Conservation (phyloP, 30 jellyfish, hydroid and myxozoan genomes). For the Aurelia aurita complex sp. Pacific region DNA sequence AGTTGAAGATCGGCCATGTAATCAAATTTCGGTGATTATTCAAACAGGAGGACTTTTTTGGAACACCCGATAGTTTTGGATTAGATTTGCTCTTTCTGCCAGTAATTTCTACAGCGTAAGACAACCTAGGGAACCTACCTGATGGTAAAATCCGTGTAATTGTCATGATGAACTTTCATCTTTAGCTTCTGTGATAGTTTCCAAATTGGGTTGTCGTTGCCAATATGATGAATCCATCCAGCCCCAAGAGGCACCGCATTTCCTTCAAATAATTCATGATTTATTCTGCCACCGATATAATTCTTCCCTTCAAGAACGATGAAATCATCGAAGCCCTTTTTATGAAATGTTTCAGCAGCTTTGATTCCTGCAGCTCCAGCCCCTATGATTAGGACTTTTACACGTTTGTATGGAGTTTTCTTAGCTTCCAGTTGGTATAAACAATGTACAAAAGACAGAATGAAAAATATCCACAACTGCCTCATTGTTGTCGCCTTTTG, state of each 20-base stretch:
- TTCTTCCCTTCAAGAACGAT: conserved; percentile 71
- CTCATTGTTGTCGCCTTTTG: too few relatives aligned
- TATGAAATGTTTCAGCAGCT: conserved; percentile 66
- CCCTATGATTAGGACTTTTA: conserved; percentile 63
- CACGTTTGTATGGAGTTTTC: background rate
- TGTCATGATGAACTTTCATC: conserved; percentile 46
- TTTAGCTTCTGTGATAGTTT: conserved; percentile 53
- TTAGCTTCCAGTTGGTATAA: too few relatives aligned
- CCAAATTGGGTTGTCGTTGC: conserved; percentile 57
- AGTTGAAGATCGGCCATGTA: too few relatives aligned
- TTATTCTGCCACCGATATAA: conserved; percentile 67
- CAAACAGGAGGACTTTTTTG: too few relatives aligned
- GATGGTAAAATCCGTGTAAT: conserved; percentile 50
- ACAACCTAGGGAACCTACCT: conserved; percentile 53
- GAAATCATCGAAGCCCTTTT: conserved; percentile 47
- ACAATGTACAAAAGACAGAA: too few relatives aligned
- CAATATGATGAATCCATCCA: conserved; percentile 56
- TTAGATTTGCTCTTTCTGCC: background rate
- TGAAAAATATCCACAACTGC: too few relatives aligned
- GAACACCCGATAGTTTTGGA: too few relatives aligned
- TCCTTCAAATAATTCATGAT: conserved; percentile 34
- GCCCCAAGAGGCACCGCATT: conserved; percentile 70
- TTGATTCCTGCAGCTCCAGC: conserved; percentile 80
- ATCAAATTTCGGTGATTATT: too few relatives aligned
- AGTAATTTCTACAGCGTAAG: background rate